Base-by-base conservation (phyloP, 2,113 vertebrate species). In the Oriolus oriolus region DNA sequence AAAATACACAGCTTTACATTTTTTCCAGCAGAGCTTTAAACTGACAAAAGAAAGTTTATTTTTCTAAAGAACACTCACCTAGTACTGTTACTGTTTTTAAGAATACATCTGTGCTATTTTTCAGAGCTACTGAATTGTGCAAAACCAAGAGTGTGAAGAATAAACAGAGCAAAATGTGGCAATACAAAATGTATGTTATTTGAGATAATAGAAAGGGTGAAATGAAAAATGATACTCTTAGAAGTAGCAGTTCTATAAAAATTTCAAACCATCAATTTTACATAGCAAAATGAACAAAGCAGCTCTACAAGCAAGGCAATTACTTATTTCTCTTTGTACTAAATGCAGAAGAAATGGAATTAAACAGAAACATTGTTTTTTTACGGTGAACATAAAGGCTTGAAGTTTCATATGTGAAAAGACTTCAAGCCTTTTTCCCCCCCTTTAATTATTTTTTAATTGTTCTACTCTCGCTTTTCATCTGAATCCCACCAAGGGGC, bases 151-250 rank as follows among this genome's bases (percentile, higher is more conserved):
- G 37, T 35, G 20, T 71, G 70, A 93, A 93, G 60, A 95, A 91
- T 44, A 93, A 94, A 90, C 78, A 93, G 35, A 63, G 49, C 3
- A 79, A 95, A 94, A 52, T 22, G 20, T 73, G 14, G 74, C 50
- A 93, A 91, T 47, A 61, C 31, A 87, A 84, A 85, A 87, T 23
- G 68, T n/a, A 90, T 2, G 7, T 50, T 83, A 89, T 89, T 95
- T 91, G 84, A 89, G 73, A 84, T 84, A 93, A 93, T 11, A 80
- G 31, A 85, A 94, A 83, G 42, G 39, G 33, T 68, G 79, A 90
- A 95, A 93, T 83, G 87, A 96, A 87, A 93, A 97, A 95, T 71
- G 6, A 89, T 65, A 93, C 66, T 94, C 81, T 76, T 73, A 83
- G 65, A 87, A 95, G 42, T 52, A 70, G 30, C 12, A 47, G 59